These are phyloP conservation scores for Chaetodon auriga DNA, from an alignment of 2,113 vertebrate genomes.

Conservation along the genomic window DNA sequence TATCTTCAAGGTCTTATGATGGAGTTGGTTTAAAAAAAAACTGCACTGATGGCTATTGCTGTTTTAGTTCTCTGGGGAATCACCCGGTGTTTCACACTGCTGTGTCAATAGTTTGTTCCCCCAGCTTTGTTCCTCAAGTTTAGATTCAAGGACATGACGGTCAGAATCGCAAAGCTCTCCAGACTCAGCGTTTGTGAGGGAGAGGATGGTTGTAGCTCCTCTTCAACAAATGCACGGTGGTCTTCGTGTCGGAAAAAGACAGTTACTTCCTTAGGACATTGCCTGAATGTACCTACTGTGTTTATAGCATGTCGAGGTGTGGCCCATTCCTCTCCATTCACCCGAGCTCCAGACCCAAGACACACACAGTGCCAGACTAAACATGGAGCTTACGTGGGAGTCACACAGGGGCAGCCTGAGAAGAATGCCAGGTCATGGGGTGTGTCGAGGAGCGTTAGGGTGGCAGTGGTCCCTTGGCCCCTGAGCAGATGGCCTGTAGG, in stretches of 20 bases:
- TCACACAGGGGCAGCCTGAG: constrained; percentile 57
- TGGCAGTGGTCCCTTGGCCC: constrained; percentile 67
- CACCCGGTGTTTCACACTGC: constrained; percentile 31
- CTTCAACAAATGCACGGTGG: constrained; percentile 43
- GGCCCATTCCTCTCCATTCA: constrained; percentile 45
- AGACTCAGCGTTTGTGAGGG: constrained; percentile 13
- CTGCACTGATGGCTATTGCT: constrained; percentile 16
- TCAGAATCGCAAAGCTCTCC: constrained; percentile 4
- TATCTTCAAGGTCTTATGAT: neutral
- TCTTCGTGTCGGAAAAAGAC: constrained; percentile 36
- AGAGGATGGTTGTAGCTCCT: constrained; percentile 15
- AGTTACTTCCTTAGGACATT: constrained; percentile 22
- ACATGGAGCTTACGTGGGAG: constrained; percentile 70
- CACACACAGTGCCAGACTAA: constrained; percentile 72
- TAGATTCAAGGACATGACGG: constrained; percentile 41
- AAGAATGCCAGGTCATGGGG: constrained; percentile 81
- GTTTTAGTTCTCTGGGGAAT: neutral
- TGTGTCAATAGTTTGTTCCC: constrained; percentile 53
- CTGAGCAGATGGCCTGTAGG: constrained; percentile 78
- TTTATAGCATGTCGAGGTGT: constrained; percentile 64
- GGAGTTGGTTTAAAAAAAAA: constrained; percentile 23
- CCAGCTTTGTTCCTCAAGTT: constrained; percentile 44
- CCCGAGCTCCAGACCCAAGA: constrained; percentile 48
- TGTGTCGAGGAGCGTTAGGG: constrained; percentile 55
- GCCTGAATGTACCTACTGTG: constrained; percentile 45